Conservation (phyloP, 1,140 invertebrate species). For the Akabosia matsudoensis region DNA sequence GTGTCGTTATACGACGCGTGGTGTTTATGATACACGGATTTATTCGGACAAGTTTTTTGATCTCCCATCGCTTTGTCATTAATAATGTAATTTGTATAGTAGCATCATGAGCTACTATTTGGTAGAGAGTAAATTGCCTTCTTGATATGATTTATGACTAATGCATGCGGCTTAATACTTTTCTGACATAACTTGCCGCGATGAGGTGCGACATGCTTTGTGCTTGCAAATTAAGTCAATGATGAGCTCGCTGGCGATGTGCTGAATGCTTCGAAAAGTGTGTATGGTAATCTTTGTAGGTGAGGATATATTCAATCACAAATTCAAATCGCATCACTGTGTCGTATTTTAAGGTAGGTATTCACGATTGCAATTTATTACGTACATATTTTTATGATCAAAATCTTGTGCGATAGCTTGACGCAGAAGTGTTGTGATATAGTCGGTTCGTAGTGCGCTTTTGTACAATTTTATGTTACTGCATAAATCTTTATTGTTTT, state of each 20-base stretch:
- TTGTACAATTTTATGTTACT: no score
- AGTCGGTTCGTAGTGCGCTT: no score
- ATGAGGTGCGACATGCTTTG: conserved; percentile 13
- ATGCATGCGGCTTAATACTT: conserved; percentile 13
- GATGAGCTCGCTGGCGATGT: neutral
- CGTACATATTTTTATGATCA: no score
- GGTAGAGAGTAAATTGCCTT: neutral
- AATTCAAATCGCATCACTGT: no score
- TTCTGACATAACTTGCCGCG: neutral
- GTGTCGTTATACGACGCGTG: no score
- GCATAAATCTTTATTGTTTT: no score
- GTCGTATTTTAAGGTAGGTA: no score
- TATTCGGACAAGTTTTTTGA: neutral
- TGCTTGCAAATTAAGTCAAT: neutral
- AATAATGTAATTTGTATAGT: neutral
- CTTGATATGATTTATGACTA: conserved; percentile 21
- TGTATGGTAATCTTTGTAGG: neutral
- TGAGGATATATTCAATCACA: neutral
- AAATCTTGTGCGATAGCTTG: no score
- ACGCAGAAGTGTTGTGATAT: no score
- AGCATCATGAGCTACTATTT: conserved; percentile 2
- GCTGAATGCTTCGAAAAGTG: neutral
- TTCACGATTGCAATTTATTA: no score
- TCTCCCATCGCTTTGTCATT: neutral
- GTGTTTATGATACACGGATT: no score